Evolutionary conservation across 2,888 invertebrate genomes (phyloP).

Genomic region (Oxyscelio sp.): DNA sequence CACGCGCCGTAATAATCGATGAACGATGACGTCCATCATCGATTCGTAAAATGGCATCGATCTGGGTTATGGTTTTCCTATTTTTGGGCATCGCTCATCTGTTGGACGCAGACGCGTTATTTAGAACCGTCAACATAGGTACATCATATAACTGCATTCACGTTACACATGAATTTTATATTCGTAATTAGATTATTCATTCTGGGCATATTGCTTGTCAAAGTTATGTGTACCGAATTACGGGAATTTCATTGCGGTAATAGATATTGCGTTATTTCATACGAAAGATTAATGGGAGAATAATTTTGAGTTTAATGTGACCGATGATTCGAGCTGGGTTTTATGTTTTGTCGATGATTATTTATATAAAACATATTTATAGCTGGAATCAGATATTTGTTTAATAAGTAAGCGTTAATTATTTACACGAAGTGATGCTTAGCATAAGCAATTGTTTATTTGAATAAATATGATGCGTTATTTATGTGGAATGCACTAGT

Average conservation of each 20-base stretch:
- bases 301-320: neutral
- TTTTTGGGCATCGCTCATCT: slow-evolving; percentile 84
- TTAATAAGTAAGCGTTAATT: no score
- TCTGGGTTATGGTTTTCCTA: slow-evolving; percentile 81
- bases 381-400: no score
- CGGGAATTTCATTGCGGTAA: neutral
- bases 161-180: slow-evolving; percentile 10
- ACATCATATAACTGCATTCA: slow-evolving; percentile 34
- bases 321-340: neutral
- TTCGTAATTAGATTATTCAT: slow-evolving; percentile 15
- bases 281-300: neutral
- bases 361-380: no score
- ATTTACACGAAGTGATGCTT: no score
- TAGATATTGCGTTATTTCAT: neutral
- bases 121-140: slow-evolving; percentile 76
- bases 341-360: neutral
- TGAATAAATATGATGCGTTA: no score
- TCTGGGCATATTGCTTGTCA: slow-evolving; percentile 2
- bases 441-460: no score
- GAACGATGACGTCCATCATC: slow-evolving; percentile 70
- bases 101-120: slow-evolving; percentile 82
- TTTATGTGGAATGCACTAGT: no score
- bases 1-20: slow-evolving; percentile 52
- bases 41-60: slow-evolving; percentile 80
- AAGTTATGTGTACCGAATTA: slow-evolving; percentile 4